Evolutionary conservation across 2,797 vertebrate species (phyloP).

Genomic region (Cuculus canorus): DNA sequence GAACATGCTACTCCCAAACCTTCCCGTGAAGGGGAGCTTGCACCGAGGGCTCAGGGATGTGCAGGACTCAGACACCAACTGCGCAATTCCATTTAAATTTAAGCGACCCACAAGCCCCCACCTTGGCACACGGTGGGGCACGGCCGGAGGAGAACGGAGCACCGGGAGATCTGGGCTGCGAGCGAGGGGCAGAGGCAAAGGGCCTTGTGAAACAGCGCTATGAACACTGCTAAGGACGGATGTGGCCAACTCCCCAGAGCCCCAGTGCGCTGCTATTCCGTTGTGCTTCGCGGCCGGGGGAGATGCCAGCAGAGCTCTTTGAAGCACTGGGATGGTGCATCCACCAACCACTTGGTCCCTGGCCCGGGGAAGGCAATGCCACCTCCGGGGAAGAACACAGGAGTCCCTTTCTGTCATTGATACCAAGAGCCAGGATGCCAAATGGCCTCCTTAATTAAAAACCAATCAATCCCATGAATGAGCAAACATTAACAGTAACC

Average conservation of each 20-base stretch:
- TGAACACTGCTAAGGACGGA: neutral
- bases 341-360: neutral
- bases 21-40: neutral
- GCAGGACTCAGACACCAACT: neutral
- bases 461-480: slow-evolving; percentile 32
- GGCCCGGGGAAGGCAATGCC: neutral
- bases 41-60: rapidly evolving
- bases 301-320: slow-evolving; percentile 48
- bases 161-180: neutral
- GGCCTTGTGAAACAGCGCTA: rapidly evolving
- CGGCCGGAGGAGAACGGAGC: rapidly evolving
- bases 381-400: slow-evolving; percentile 45
- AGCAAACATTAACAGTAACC: slow-evolving; percentile 29
- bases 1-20: neutral
- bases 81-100: neutral
- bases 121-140: rapidly evolving
- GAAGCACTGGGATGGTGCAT: slow-evolving; percentile 40
- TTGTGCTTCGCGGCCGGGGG: neutral
- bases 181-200: neutral
- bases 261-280: neutral
- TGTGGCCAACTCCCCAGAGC: neutral
- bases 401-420: slow-evolving; percentile 31
- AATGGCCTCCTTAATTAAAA: slow-evolving; percentile 48
- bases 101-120: neutral
- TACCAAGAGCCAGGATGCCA: slow-evolving; percentile 14